Conservation (phyloP, 2,113 vertebrate species). For the Glaucidium brasilianum region DNA sequence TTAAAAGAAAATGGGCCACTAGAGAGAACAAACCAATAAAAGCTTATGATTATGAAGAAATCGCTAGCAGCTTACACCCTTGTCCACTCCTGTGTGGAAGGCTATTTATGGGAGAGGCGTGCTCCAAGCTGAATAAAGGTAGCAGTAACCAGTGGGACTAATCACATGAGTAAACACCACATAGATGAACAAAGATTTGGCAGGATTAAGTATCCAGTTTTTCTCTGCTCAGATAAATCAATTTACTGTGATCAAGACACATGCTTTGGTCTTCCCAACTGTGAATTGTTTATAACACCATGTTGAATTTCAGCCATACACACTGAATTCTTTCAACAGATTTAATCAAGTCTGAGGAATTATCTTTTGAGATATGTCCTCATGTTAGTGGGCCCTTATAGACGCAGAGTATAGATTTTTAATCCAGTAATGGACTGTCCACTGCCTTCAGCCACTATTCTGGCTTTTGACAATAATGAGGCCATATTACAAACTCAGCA, state of each 20-base stretch:
- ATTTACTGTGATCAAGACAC: background rate
- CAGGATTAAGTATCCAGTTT: background rate
- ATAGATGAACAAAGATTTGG: background rate
- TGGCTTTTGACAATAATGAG: background rate
- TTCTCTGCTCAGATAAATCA: background rate
- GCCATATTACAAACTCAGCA: background rate
- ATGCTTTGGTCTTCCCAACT: background rate
- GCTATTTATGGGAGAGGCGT: background rate
- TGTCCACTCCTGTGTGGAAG: background rate
- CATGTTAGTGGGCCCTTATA: background rate
- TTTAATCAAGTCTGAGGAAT: background rate
- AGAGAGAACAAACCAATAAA: background rate
- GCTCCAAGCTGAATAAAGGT: background rate
- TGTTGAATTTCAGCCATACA: background rate
- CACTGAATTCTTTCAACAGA: background rate
- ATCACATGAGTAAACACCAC: background rate
- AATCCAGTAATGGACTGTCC: background rate
- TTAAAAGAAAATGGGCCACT: background rate
- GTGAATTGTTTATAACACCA: constrained; percentile 1
- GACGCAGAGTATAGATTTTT: background rate
- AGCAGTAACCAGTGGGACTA: background rate
- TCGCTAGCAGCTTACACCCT: background rate
- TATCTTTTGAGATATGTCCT: background rate
- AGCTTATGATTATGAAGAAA: background rate
- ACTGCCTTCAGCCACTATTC: background rate